Evolutionary conservation across 2,888 invertebrate genomes (phyloP), one percentile per base, ranked within the genome.

Genomic region (Trichopria drosophilae): DNA sequence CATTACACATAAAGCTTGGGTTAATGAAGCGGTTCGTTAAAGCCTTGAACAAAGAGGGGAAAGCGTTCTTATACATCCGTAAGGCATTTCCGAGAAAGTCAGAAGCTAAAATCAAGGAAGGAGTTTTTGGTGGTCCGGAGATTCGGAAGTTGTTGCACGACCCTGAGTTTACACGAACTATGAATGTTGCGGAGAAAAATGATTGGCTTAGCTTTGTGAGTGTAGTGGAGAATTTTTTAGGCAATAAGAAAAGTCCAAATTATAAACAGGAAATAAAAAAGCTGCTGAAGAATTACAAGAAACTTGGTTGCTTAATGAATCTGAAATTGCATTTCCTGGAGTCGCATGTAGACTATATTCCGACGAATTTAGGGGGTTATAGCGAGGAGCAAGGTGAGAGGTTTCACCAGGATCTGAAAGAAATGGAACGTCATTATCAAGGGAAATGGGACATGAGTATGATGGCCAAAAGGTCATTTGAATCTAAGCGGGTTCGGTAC

Each of bases 1-100:
- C 34, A 6, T 18, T 43, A 15, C 34, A 43, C 24, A 22, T 34
- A n/a, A 43, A 32, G 24, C 43, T 31, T 31, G 32, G 22, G 29
- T n/a, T n/a, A n/a, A 5, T 31, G 6, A 31, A 31, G 16, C 13
- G 16, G 6, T 31, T 31, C 28, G 31, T 31, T 7, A 31, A 31
- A 10, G 10, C 31, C 3, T 31, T 31, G n/a, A 12, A 31, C n/a
- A 31, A 31, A 10, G 31, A 31, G 4, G 31, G 31, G 6, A 5
- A 3, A 6, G 31, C 31, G 10, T n/a, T n/a, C n/a, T n/a, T n/a
- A n/a, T n/a, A n/a, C n/a, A n/a, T n/a, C n/a, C n/a, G n/a, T n/a
- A n/a, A n/a, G n/a, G 22, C 4, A 13, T 24, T 9, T 6, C 9
- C 7, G 22, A 6, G 24, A 18, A 39, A 9, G 24, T 39, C 39